Conservation (phyloP, 2,113 vertebrate species). For the Dunckerocampus dactyliophorus region DNA sequence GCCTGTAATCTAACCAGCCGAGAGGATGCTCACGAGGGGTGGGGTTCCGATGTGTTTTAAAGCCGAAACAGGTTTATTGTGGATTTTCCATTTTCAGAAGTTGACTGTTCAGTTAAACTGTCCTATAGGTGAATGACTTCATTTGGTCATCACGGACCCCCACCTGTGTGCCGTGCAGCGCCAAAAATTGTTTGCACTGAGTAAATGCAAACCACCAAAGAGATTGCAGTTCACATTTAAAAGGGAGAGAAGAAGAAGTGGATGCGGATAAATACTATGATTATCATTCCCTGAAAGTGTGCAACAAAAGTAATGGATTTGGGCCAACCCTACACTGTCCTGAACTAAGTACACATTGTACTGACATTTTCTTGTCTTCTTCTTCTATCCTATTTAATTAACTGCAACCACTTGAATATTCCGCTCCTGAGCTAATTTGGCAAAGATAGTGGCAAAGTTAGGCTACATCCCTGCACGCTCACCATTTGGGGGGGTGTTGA, state of each 20-base stretch:
- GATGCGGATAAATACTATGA: no score
- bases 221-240: not conserved
- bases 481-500: no score
- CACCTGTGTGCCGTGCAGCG: not conserved
- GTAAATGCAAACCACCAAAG: not conserved
- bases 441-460: no score
- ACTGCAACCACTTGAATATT: no score
- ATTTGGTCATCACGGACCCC: conserved; percentile 9
- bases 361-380: no score
- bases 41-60: conserved; percentile 54
- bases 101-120: conserved; percentile 1
- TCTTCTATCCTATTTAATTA: no score
- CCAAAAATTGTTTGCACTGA: not conserved
- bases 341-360: no score
- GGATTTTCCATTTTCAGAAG: conserved; percentile 48
- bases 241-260: not conserved
- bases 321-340: no score
- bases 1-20: conserved; percentile 81
- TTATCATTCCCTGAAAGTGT: no score
- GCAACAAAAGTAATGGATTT: no score
- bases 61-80: conserved; percentile 73
- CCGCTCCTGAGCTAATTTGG: no score
- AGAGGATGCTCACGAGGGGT: conserved; percentile 51
- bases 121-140: conserved; percentile 16
- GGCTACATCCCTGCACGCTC: no score